These are phyloP conservation scores for Willowsia nigromaculata DNA, from an alignment of 2,888 invertebrate species.

Conservation along the genomic window DNA sequence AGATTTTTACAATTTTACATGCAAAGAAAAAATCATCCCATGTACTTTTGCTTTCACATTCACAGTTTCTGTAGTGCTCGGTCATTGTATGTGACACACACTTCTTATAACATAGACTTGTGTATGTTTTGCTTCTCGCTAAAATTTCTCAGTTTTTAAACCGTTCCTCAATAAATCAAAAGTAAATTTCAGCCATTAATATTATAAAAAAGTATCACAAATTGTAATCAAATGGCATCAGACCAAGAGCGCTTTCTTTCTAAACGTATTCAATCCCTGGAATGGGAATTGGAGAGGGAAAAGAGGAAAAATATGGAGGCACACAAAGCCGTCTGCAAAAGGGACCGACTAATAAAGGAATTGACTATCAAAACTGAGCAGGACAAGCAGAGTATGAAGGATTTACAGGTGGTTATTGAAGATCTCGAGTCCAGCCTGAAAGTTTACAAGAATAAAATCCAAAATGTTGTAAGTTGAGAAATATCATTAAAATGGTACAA, in stretches of 20 bases:
- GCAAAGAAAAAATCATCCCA: not conserved
- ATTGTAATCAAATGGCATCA: slow-evolving; percentile 51
- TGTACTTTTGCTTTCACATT: not conserved
- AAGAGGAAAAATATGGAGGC: slow-evolving; percentile 60
- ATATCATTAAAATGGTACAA: too few species aligned
- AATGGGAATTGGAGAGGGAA: slow-evolving; percentile 61
- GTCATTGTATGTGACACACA: too few species aligned
- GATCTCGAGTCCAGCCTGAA: slow-evolving; percentile 53
- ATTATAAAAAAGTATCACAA: not conserved
- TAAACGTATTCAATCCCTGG: slow-evolving; percentile 54
- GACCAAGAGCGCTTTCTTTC: slow-evolving; percentile 51
- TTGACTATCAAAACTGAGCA: slow-evolving; percentile 59
- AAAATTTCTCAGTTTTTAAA: not conserved
- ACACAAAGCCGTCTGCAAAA: slow-evolving; percentile 53
- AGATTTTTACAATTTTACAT: not conserved
- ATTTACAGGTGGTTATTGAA: slow-evolving; percentile 36
- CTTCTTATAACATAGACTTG: too few species aligned
- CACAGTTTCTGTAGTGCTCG: too few species aligned
- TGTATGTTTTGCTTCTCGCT: too few species aligned
- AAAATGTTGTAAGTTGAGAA: slow-evolving; percentile 52
- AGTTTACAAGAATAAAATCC: slow-evolving; percentile 59
- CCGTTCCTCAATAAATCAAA: slow-evolving; percentile 18
- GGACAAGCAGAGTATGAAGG: slow-evolving; percentile 53
- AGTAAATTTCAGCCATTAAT: not conserved
- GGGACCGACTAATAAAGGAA: slow-evolving; percentile 64